phyloP scores from a whole-genome alignment of 2,113 vertebrate genomes.

The Bubalus kerabau region DNA sequence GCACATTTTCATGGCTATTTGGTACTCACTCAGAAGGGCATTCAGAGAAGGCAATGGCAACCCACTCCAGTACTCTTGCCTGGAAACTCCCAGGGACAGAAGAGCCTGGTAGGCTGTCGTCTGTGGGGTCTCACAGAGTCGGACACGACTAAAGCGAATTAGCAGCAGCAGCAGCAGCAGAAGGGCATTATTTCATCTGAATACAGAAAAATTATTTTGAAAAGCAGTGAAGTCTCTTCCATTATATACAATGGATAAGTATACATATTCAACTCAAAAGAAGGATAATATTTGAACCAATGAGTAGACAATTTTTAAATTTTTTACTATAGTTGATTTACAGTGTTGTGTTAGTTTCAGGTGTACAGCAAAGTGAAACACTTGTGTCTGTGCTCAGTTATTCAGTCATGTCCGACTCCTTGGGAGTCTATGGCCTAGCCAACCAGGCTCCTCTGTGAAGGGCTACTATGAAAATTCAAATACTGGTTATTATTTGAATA shows the following conservation, averaged over 20 bases:
- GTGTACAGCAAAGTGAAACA: neutral
- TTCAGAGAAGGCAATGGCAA: neutral
- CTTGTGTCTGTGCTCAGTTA: neutral
- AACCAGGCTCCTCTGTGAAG: neutral
- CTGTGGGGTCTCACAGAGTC: too few species aligned
- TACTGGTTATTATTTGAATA: neutral
- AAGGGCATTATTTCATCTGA: neutral
- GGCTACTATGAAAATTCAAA: neutral
- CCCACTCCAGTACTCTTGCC: too few species aligned
- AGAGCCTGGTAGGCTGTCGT: too few species aligned
- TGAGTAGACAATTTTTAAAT: neutral
- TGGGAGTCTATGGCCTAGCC: neutral
- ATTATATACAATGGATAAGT: neutral
- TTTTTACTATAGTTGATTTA: neutral
- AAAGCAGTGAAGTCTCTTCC: neutral
- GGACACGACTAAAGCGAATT: rapidly evolving
- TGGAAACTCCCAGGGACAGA: too few species aligned
- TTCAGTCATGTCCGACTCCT: neutral
- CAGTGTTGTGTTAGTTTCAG: neutral
- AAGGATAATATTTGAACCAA: neutral
- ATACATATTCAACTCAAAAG: neutral
- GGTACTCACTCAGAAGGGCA: conserved; percentile 14
- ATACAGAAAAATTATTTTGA: conserved; percentile 3
- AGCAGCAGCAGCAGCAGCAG: neutral
- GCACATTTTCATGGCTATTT: neutral